These are phyloP conservation scores for Chelidonichthys spinosus DNA, from an alignment of 2,797 vertebrate species.

Conservation along the genomic window DNA sequence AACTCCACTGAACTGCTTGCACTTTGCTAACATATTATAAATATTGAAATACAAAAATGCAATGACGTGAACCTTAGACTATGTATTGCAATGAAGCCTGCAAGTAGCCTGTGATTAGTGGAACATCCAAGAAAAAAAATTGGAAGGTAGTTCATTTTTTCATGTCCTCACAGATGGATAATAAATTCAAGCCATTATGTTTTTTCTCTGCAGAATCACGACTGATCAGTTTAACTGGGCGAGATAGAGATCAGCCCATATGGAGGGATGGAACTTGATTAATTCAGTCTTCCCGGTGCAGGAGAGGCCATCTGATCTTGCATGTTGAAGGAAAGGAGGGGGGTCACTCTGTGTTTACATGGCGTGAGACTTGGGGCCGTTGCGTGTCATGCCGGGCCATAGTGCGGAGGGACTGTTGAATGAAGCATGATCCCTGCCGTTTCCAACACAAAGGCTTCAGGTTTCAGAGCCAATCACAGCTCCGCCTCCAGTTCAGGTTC, in stretches of 20 bases:
- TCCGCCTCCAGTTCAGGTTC: constrained; percentile 30
- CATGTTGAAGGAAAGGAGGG: background rate
- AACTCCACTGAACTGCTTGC: background rate
- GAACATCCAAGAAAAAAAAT: constrained; percentile 5
- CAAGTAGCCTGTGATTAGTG: background rate
- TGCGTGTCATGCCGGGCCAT: constrained; percentile 66
- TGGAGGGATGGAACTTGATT: background rate
- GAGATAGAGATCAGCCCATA: constrained; percentile 5
- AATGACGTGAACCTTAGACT: background rate
- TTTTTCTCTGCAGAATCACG: background rate
- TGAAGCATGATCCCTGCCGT: constrained; percentile 56
- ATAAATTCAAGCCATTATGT: background rate
- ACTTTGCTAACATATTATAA: constrained; percentile 3
- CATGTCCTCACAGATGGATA: background rate
- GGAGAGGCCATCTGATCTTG: constrained; percentile 9
- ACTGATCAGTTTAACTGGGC: background rate
- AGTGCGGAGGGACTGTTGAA: constrained; percentile 63
- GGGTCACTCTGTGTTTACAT: constrained; percentile 47
- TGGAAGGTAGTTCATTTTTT: background rate
- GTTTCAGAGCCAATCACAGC: constrained; percentile 61
- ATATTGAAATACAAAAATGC: background rate
- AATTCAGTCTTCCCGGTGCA: background rate
- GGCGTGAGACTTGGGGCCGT: constrained; percentile 61
- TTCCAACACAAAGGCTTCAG: constrained; percentile 67
- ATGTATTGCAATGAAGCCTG: background rate